Base-by-base conservation (phyloP, 2,888 invertebrate genomes). In the Sphecodes monilicornis region DNA sequence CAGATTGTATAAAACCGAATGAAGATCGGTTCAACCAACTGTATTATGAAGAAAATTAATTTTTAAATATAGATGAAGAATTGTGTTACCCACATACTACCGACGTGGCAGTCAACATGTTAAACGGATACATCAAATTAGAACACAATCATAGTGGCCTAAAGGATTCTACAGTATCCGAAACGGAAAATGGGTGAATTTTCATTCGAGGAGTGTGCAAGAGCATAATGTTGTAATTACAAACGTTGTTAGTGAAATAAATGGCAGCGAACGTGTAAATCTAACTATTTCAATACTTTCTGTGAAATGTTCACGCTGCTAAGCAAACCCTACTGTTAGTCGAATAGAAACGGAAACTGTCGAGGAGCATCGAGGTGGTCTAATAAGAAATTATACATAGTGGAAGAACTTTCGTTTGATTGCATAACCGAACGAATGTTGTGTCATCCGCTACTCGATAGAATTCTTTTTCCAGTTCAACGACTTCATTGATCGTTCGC, bases 401-500 rank as follows among this genome's bases (percentile, higher is more conserved):
- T 5, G 69, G 39, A 41, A 43, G 64, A 76, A 68, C 39, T 39
- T 70, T 76, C 36, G 60, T 32, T 43, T 50, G 32, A 6, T 74
- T 18, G n/a, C 41, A 11, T 29, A 16, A 46, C 50, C 36, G 41
- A 26, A 70, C 60, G 13, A 75, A 72, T 32, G 32, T 16, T 16
- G 18, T 41, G 46, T 29, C n/a, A 13, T 22, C 43, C 18, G 43
- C 41, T 64, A 46, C 22, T 60, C 66, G 13, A 70, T 64, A 69
- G 16, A 60, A 1, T 50, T 43, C 57, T 11, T 36, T 13, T 57
- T 72, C 13, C n/a, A 22, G 60, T 66, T 76, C 72, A 68, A 50
- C 57, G 64, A 79, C 43, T 75, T 13, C 26, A 41, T 64, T 16
- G 29, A 69, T 60, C 18, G 29, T 39, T 32, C 29, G 29, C n/a